A percentile compares a stretch with the other conserved stretches of the same genome.
These are phyloP conservation scores for Xestobium rufovillosum DNA, from an alignment of 2,888 invertebrate genomes.

Conservation along the genomic window DNA sequence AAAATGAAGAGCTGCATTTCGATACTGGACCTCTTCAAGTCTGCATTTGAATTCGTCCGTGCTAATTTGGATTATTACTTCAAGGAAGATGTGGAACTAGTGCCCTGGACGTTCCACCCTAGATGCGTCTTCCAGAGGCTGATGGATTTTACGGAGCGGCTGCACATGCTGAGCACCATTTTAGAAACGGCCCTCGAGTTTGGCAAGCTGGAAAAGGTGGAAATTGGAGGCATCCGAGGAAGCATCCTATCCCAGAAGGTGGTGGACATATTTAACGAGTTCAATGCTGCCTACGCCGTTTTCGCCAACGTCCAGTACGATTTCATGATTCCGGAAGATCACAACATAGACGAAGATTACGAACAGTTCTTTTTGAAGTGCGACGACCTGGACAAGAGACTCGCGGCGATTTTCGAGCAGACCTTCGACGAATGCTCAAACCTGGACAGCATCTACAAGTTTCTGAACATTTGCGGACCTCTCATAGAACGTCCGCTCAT, in stretches of 20 bases:
- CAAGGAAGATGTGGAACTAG: constrained; percentile 47
- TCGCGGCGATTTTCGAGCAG: constrained; percentile 73
- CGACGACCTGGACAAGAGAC: constrained; percentile 65
- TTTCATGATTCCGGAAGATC: constrained; percentile 63
- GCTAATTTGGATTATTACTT: constrained; percentile 42
- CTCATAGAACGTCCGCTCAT: constrained; percentile 70
- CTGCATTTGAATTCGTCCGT: constrained; percentile 46
- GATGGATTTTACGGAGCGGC: constrained; percentile 54
- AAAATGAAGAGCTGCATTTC: constrained; percentile 32
- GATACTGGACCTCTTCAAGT: constrained; percentile 32
- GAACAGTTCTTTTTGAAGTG: constrained; percentile 53
- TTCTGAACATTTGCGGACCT: constrained; percentile 49
- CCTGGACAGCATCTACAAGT: constrained; percentile 55
- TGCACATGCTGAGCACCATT: constrained; percentile 59
- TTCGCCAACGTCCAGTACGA: constrained; percentile 60
- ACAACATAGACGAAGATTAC: constrained; percentile 59
- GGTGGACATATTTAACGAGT: constrained; percentile 36
- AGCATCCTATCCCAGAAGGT: constrained; percentile 34
- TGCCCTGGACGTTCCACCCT: constrained; percentile 70
- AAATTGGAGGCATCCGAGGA: constrained; percentile 41
- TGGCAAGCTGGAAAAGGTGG: constrained; percentile 72
- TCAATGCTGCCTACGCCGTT: constrained; percentile 38
- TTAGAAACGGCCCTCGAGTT: constrained; percentile 75
- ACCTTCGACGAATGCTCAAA: constrained; percentile 75
- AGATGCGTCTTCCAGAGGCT: constrained; percentile 63